Conservation (phyloP, 2,113 vertebrate species). For the Podarcis muralis region DNA sequence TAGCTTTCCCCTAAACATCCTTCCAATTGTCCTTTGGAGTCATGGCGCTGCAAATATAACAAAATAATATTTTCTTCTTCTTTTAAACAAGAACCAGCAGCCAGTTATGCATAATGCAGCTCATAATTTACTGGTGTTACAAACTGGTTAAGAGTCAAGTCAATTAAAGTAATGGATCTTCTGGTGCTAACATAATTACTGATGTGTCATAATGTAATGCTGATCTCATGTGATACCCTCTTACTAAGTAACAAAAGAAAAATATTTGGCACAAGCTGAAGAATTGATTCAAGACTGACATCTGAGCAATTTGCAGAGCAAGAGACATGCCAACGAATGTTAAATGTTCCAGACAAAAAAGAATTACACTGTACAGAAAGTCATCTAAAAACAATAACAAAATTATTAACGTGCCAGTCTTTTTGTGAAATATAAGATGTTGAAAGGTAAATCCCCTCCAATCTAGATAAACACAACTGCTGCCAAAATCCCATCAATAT, state of each 20-base stretch:
- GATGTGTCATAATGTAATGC: background rate
- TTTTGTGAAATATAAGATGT: background rate
- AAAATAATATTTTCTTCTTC: background rate
- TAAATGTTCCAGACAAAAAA: background rate
- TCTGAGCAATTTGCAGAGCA: slow-evolving; percentile 7
- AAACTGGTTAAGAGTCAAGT: background rate
- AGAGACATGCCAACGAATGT: background rate
- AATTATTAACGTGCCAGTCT: background rate
- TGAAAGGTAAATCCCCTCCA: background rate
- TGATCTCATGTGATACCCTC: background rate
- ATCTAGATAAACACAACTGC: background rate
- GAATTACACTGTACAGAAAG: slow-evolving; percentile 1
- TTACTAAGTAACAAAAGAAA: slow-evolving; percentile 1
- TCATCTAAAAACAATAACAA: background rate
- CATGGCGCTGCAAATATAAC: background rate
- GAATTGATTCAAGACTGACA: slow-evolving; percentile 3
- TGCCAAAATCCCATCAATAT: background rate
- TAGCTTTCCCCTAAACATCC: too few relatives aligned
- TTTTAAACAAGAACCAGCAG: background rate
- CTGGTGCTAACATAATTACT: background rate
- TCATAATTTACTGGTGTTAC: background rate
- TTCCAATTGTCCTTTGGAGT: too few relatives aligned
- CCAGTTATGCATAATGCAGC: background rate
- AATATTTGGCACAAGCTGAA: background rate
- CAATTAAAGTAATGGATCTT: background rate